phyloP scores from a whole-genome alignment of 1,140 invertebrate species.

The Drosophila neocordata region DNA sequence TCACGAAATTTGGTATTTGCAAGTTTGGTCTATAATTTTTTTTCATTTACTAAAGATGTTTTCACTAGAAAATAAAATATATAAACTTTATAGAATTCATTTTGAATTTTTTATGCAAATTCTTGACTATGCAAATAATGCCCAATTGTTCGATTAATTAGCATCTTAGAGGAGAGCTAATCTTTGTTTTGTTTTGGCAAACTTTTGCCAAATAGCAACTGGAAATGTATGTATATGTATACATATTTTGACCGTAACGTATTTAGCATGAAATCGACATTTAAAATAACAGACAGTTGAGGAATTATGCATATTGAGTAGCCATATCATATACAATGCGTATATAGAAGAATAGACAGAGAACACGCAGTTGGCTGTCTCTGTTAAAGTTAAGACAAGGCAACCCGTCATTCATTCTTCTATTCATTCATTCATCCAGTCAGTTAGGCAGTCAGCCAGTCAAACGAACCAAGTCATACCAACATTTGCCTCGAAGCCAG shows the following conservation, averaged over 20 bases:
- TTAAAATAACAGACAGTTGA: not conserved
- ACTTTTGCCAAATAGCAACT: not conserved
- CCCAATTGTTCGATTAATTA: not conserved
- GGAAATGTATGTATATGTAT: not conserved
- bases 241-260: not conserved
- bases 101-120: too few species aligned
- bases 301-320: conserved; percentile 18
- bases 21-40: too few species aligned
- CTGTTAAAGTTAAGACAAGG: conserved; percentile 15
- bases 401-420: conserved; percentile 2
- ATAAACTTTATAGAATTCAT: too few species aligned
- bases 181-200: not conserved
- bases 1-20: too few species aligned
- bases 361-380: conserved; percentile 13
- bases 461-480: not conserved
- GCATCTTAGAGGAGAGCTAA: not conserved
- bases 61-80: too few species aligned
- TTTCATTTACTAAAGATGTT: too few species aligned
- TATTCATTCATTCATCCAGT: not conserved
- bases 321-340: conserved; percentile 13
- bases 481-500: conserved; percentile 12
- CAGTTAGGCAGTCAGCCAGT: not conserved
- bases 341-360: conserved; percentile 8
- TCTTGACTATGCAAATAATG: too few species aligned
- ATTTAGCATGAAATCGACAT: conserved; percentile 19